Conservation (phyloP, 2,113 vertebrate species). For the Notiomystis cincta region DNA sequence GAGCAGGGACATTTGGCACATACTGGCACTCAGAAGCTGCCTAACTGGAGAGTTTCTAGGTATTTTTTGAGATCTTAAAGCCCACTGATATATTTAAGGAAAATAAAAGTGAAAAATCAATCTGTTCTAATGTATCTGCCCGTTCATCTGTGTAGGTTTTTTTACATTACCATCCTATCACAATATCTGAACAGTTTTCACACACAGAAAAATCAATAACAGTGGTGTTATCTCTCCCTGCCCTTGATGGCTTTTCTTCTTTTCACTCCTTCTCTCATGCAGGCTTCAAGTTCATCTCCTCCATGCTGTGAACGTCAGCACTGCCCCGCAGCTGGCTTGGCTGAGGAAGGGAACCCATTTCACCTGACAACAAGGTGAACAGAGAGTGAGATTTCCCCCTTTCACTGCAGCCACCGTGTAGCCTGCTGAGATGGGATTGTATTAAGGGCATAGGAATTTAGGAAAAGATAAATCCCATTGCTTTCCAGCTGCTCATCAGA, state of each 20-base stretch:
- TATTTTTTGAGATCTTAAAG: background rate
- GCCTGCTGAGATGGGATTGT: background rate
- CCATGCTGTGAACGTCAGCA: background rate
- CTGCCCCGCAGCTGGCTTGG: background rate
- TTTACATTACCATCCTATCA: background rate
- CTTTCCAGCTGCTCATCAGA: background rate
- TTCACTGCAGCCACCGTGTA: rapidly evolving
- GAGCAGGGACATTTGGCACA: background rate
- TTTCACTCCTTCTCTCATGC: background rate
- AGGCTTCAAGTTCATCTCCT: background rate
- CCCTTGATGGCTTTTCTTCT: background rate
- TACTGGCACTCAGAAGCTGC: background rate
- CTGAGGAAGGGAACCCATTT: background rate
- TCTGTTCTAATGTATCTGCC: background rate
- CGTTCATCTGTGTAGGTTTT: background rate
- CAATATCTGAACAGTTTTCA: background rate
- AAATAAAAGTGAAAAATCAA: background rate
- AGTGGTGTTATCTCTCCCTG: background rate
- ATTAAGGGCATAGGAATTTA: background rate
- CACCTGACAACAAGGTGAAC: background rate
- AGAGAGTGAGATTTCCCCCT: background rate
- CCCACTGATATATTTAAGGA: background rate
- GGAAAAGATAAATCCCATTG: background rate
- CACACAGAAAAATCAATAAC: background rate
- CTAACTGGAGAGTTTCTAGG: background rate